Evolutionary conservation across 1,140 invertebrate genomes (phyloP).

Genomic region (Triops cancriformis): DNA sequence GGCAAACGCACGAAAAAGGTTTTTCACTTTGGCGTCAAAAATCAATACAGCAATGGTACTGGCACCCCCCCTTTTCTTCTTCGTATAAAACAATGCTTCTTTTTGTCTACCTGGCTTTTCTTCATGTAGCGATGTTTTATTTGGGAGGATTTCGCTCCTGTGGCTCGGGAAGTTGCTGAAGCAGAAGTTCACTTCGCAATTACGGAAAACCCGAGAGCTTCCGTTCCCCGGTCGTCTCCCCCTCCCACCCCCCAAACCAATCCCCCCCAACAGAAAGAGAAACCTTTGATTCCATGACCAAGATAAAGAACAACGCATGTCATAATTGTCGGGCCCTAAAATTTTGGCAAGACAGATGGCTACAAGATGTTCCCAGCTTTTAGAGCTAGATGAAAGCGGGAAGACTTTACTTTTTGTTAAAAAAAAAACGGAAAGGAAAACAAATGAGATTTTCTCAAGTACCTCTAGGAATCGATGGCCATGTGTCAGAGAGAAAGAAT

Average conservation of each 20-base stretch:
- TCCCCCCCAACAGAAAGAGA: not conserved
- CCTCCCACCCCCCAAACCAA: not conserved
- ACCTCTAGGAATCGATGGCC: not conserved
- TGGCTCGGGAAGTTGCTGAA: not conserved
- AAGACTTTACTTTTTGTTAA: not conserved
- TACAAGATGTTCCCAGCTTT: not conserved
- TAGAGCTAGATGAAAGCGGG: not conserved
- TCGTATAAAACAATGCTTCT: not conserved
- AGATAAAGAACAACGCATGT: not conserved
- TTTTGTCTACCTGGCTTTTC: not conserved
- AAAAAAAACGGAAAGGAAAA: not conserved
- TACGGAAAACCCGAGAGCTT: constrained; percentile 3
- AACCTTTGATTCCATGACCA: not conserved
- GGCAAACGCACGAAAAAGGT: not conserved
- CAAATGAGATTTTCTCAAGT: not conserved
- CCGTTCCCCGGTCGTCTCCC: not conserved
- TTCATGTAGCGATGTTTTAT: too few relatives aligned
- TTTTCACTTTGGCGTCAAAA: not conserved
- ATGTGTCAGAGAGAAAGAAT: not conserved
- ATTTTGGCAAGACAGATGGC: not conserved
- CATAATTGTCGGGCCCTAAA: not conserved
- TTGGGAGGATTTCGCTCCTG: too few relatives aligned
- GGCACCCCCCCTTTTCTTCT: not conserved
- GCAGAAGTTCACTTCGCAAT: constrained; percentile 9
- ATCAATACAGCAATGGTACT: constrained; percentile 4